A percentile compares a stretch with the other conserved stretches of the same genome.
Conservation (phyloP, 2,888 invertebrate genomes). For the Calliopum simillimum region DNA sequence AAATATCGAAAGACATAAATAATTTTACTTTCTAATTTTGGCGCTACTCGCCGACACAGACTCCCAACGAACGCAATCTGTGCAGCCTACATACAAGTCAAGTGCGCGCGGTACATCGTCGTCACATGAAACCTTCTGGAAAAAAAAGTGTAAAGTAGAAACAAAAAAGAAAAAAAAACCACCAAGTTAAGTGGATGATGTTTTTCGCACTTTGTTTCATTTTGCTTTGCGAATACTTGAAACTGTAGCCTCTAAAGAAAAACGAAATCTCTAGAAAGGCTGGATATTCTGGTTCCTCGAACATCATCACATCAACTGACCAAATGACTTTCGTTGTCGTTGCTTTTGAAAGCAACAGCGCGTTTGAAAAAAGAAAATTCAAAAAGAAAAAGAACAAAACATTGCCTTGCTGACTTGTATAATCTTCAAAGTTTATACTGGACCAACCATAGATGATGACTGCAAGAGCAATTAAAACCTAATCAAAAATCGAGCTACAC, state of each 20-base stretch:
- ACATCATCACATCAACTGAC: constrained; percentile 42
- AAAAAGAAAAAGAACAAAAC: constrained; percentile 2
- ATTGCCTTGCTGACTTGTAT: background rate
- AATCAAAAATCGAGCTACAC: constrained; percentile 33
- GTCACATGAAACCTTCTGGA: constrained; percentile 2
- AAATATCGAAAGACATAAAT: constrained; percentile 29
- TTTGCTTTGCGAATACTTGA: background rate
- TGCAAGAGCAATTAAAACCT: constrained; percentile 43
- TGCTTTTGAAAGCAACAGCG: constrained; percentile 30
- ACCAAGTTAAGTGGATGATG: constrained; percentile 17
- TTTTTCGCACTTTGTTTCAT: constrained; percentile 39
- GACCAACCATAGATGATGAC: background rate
- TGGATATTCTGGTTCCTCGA: constrained; percentile 59
- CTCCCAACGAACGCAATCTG: background rate
- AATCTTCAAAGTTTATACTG: constrained; percentile 13
- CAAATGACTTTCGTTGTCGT: constrained; percentile 52
- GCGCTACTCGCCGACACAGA: constrained; percentile 15
- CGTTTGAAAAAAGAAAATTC: constrained; percentile 2
- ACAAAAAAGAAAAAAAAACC: constrained; percentile 23
- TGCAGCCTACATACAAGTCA: constrained; percentile 26
- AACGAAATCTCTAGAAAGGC: constrained; percentile 41
- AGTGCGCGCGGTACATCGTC: background rate
- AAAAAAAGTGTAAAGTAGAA: constrained; percentile 45
- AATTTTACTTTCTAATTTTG: constrained; percentile 55
- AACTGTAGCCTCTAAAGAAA: constrained; percentile 25